A percentile compares a stretch with the other conserved stretches of the same genome.
Conservation (phyloP, 2,113 vertebrate species). For the Machaerirhynchus nigripectus region DNA sequence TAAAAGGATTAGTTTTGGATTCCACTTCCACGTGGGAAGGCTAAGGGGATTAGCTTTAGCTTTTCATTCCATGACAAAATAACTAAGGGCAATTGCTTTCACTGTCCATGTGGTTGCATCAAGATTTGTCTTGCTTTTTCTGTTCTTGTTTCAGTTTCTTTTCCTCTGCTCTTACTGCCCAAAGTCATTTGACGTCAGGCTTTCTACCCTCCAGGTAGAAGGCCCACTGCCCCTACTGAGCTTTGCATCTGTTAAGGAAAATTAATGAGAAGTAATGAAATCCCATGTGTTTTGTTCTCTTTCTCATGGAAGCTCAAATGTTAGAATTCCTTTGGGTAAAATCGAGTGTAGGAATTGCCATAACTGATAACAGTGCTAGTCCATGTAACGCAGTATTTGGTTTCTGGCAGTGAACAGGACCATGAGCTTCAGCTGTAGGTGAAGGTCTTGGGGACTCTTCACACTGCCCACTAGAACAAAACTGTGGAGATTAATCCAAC, state of each 20-base stretch:
- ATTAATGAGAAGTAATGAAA: background rate
- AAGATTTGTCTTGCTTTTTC: background rate
- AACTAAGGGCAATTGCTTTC: constrained; percentile 44
- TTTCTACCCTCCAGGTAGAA: background rate
- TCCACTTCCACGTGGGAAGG: constrained; percentile 46
- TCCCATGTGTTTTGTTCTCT: background rate
- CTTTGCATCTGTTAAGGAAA: background rate
- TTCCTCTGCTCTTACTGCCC: background rate
- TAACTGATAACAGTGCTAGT: background rate
- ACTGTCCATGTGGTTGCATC: constrained; percentile 4
- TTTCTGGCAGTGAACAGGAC: background rate
- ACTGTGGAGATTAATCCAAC: background rate
- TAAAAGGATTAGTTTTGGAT: constrained; percentile 71
- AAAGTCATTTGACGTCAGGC: background rate
- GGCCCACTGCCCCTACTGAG: background rate
- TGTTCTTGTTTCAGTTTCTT: background rate
- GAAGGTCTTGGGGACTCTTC: background rate
- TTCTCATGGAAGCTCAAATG: background rate
- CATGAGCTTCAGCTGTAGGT: background rate
- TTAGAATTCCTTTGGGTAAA: background rate
- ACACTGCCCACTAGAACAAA: background rate
- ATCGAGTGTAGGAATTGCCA: background rate
- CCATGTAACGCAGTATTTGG: background rate
- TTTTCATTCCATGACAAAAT: constrained; percentile 56
- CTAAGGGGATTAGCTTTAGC: constrained; percentile 66